These are phyloP conservation scores for Pasiphila rectangulata DNA, from an alignment of 2,888 invertebrate species.

Conservation along the genomic window DNA sequence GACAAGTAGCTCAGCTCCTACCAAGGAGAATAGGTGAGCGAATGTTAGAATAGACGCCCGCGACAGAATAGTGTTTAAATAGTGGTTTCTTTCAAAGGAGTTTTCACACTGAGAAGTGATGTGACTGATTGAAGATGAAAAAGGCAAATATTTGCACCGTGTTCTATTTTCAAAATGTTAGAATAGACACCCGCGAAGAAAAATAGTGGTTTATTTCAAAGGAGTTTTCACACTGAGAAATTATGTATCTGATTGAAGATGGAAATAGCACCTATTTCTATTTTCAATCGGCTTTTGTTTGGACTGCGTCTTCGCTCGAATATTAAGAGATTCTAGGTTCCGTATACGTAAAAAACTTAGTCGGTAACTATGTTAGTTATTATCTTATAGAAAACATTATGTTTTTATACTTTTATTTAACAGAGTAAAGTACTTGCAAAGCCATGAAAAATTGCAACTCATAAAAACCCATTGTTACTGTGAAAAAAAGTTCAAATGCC, in stretches of 20 bases:
- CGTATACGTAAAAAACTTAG: no score
- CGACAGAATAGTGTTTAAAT: constrained; percentile 50
- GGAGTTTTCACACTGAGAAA: constrained; percentile 20
- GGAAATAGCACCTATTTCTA: neutral
- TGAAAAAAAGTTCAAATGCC: constrained; percentile 4
- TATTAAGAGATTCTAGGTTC: no score
- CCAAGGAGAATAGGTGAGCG: constrained; percentile 62
- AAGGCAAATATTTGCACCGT: no score
- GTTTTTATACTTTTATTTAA: no score
- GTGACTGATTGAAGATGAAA: neutral
- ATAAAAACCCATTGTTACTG: neutral
- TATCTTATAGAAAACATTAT: no score
- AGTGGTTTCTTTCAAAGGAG: constrained; percentile 20
- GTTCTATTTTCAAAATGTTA: no score
- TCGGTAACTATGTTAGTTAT: no score
- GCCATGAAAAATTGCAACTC: neutral
- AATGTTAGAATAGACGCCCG: constrained; percentile 47
- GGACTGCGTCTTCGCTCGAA: no score
- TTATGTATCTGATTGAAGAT: neutral
- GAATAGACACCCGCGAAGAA: constrained; percentile 49
- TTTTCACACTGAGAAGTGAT: constrained; percentile 19
- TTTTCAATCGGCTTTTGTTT: no score
- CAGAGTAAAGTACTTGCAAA: no score
- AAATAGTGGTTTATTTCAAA: constrained; percentile 32
- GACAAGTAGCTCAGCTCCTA: constrained; percentile 9